Percentiles rank a stretch among this genome's conserved stretches.
These are phyloP conservation scores for Rhadinocentrus ornatus DNA, from an alignment of 2,797 vertebrate genomes.

Conservation along the genomic window DNA sequence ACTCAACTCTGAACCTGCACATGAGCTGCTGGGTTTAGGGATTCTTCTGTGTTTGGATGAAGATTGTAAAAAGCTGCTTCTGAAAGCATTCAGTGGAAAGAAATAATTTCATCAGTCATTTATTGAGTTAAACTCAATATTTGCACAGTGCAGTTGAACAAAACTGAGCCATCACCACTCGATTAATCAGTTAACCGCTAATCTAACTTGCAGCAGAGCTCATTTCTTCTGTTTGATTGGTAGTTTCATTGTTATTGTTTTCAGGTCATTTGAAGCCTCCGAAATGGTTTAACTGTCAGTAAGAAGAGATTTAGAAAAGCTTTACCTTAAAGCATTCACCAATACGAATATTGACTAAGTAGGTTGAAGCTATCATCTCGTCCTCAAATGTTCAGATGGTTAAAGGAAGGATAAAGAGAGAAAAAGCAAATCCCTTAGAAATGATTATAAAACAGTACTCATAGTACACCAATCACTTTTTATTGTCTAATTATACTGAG, in stretches of 20 bases:
- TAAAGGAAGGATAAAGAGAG: background rate
- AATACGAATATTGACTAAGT: background rate
- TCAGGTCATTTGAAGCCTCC: background rate
- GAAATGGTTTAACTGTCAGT: conserved; percentile 1
- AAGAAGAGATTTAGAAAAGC: background rate
- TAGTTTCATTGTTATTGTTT: background rate
- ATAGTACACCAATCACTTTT: background rate
- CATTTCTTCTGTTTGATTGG: background rate
- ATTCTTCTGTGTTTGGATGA: background rate
- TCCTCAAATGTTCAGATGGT: background rate
- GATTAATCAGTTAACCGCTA: background rate
- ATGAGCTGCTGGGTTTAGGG: background rate
- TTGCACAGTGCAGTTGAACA: conserved; percentile 5
- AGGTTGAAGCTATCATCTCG: background rate
- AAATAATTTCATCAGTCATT: conserved; percentile 11
- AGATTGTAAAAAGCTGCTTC: conserved; percentile 1
- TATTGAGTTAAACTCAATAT: background rate
- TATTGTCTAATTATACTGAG: background rate
- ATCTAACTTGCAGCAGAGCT: conserved; percentile 6
- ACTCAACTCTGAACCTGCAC: conserved; percentile 5
- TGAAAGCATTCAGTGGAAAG: background rate
- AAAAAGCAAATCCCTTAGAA: background rate
- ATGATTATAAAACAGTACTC: background rate
- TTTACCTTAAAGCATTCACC: background rate
- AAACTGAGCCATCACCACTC: background rate